phyloP scores from a whole-genome alignment of 1,140 invertebrate genomes.

The Scylla paramamosain region DNA sequence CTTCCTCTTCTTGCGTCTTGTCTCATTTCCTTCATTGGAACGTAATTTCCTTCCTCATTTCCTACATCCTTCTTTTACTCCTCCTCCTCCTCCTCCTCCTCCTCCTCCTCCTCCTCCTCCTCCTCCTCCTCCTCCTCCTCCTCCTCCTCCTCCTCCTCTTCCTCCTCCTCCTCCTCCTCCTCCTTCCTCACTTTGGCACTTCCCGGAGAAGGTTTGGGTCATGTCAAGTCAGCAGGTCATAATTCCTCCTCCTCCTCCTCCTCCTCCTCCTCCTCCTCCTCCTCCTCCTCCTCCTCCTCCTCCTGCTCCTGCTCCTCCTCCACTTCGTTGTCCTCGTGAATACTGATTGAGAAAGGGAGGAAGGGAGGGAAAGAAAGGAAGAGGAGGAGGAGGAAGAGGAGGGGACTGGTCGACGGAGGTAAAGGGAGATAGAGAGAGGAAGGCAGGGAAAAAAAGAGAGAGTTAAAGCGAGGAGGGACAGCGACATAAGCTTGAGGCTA shows the following conservation, averaged over 20 bases:
- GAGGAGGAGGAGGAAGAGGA: too few relatives aligned
- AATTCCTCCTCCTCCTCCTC: slow-evolving; percentile 17
- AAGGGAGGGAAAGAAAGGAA: not conserved
- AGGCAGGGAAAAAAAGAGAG: not conserved
- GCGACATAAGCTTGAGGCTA: not conserved
- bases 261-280: slow-evolving; percentile 31
- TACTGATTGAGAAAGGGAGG: not conserved
- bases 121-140: not conserved
- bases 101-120: slow-evolving; percentile 6
- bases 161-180: not conserved
- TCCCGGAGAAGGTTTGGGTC: not conserved
- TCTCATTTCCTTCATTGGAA: not conserved
- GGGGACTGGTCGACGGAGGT: too few relatives aligned
- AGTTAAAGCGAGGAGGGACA: too few relatives aligned
- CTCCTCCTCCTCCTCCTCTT: not conserved
- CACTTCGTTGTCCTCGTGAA: not conserved
- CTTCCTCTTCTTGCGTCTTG: not conserved
- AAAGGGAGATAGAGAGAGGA: not conserved
- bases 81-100: not conserved
- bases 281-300: not conserved
- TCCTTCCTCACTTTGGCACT: not conserved
- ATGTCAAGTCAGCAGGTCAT: not conserved
- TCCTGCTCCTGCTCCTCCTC: not conserved
- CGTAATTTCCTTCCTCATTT: not conserved
- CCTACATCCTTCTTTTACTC: not conserved